Percentiles rank a stretch among this genome's conserved stretches.
phyloP scores from a whole-genome alignment of 2,113 vertebrate species.

The Dolichotis patagonum region DNA sequence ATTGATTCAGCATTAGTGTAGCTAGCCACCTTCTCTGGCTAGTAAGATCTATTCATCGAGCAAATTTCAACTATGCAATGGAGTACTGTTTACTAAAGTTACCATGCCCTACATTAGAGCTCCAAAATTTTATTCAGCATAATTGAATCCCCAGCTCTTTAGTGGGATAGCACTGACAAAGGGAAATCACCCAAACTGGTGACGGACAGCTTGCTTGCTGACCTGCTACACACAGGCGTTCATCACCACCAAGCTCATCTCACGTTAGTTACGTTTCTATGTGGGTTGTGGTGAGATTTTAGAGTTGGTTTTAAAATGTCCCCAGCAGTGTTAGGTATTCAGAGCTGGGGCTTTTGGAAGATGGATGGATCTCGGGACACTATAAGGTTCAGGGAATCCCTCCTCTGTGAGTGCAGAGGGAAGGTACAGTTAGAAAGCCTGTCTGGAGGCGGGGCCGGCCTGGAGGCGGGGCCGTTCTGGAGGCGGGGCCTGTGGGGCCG shows the following conservation, averaged over 20 bases:
- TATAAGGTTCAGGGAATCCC: neutral
- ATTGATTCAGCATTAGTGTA: neutral
- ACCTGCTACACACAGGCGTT: too few relatives aligned
- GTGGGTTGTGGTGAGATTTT: neutral
- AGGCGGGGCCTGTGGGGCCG: neutral
- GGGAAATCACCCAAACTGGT: too few relatives aligned
- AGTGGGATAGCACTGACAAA: neutral
- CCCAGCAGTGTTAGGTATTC: neutral
- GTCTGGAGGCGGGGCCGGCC: neutral
- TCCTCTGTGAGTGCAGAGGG: neutral
- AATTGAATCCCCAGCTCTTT: neutral
- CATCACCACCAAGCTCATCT: neutral
- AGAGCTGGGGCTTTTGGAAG: neutral
- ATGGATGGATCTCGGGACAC: neutral
- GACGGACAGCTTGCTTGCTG: neutral
- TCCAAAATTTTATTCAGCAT: neutral
- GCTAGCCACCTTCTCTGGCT: neutral
- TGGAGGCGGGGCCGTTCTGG: too few relatives aligned
- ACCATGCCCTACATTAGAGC: neutral
- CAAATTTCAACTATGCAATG: neutral
- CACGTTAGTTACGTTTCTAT: neutral
- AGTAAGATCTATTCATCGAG: neutral
- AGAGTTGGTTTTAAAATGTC: neutral
- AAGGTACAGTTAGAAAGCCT: fast-evolving
- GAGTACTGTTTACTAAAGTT: neutral